Conservation (phyloP, 2,888 invertebrate species). For the Tinea semifulvella region DNA sequence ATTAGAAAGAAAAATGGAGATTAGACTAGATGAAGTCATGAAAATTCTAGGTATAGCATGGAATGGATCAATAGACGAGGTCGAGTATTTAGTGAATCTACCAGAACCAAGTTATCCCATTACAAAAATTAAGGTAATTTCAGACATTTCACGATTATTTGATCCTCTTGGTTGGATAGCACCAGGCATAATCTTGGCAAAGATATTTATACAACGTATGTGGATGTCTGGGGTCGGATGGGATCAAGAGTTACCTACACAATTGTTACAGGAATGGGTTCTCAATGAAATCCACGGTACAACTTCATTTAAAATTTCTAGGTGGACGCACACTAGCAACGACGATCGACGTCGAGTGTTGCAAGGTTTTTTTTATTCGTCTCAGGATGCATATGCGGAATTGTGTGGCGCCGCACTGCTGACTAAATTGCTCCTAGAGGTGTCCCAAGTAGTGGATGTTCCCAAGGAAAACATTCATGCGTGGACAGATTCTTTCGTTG, state of each 20-base stretch:
- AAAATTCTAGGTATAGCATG: conserved; percentile 27
- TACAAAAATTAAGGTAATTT: conserved; percentile 28
- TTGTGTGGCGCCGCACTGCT: conserved; percentile 22
- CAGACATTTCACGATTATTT: conserved; percentile 26
- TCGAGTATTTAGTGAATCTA: conserved; percentile 22
- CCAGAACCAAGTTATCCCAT: conserved; percentile 18
- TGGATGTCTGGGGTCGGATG: conserved; percentile 22
- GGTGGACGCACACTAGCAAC: conserved; percentile 13
- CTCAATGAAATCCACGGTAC: background rate
- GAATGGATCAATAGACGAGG: conserved; percentile 23
- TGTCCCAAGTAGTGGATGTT: conserved; percentile 21
- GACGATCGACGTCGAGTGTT: conserved; percentile 15
- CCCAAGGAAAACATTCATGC: conserved; percentile 19
- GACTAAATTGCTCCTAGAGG: conserved; percentile 20
- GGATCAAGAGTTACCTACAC: conserved; percentile 11
- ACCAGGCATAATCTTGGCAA: conserved; percentile 23
- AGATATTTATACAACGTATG: conserved; percentile 27
- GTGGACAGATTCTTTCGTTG: too few relatives aligned
- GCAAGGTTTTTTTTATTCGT: conserved; percentile 22
- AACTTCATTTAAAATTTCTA: conserved; percentile 11
- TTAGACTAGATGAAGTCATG: conserved; percentile 21
- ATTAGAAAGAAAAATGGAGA: conserved; percentile 14
- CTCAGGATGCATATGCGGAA: conserved; percentile 21
- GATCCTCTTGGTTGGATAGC: conserved; percentile 29
- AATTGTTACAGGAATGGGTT: conserved; percentile 4